phyloP scores from a whole-genome alignment of 2,888 invertebrate genomes.

The Conops quadrifasciatus region DNA sequence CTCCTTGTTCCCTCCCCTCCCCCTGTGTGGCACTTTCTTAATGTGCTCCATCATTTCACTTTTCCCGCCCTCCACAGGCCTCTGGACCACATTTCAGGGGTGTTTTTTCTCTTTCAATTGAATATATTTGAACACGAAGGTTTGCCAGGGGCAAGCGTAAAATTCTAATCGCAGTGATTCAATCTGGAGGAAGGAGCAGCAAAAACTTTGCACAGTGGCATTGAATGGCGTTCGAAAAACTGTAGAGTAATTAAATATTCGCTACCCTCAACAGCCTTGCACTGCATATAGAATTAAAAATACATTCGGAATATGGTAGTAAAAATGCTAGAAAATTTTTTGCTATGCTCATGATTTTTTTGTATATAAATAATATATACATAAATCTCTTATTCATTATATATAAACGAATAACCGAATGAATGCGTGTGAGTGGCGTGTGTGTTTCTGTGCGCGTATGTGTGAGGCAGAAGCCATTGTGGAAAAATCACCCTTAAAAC shows the following conservation, averaged over 20 bases:
- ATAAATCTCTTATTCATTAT: no score
- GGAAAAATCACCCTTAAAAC: constrained; percentile 53
- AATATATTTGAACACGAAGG: constrained; percentile 54
- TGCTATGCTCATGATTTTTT: no score
- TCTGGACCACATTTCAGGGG: no score
- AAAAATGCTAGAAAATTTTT: not conserved
- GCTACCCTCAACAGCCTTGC: constrained; percentile 13
- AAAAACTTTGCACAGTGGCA: not conserved
- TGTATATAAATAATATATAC: no score
- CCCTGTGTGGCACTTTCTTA: no score
- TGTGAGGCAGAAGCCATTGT: constrained; percentile 55
- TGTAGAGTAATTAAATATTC: constrained; percentile 21
- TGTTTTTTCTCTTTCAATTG: constrained; percentile 42
- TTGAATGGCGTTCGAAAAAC: not conserved
- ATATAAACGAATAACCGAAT: no score
- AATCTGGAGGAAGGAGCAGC: not conserved
- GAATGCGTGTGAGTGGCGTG: not conserved
- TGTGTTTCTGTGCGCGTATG: constrained; percentile 40
- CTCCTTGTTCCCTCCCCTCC: no score
- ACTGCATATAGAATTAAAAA: not conserved
- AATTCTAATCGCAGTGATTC: constrained; percentile 56
- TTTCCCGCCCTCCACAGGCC: no score
- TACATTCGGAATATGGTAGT: not conserved
- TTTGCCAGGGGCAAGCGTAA: constrained; percentile 62
- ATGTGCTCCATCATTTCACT: no score